Percentiles rank a stretch among this genome's conserved stretches.
Conservation (phyloP, 2,888 invertebrate genomes). For the Scotopteryx bipunctaria region DNA sequence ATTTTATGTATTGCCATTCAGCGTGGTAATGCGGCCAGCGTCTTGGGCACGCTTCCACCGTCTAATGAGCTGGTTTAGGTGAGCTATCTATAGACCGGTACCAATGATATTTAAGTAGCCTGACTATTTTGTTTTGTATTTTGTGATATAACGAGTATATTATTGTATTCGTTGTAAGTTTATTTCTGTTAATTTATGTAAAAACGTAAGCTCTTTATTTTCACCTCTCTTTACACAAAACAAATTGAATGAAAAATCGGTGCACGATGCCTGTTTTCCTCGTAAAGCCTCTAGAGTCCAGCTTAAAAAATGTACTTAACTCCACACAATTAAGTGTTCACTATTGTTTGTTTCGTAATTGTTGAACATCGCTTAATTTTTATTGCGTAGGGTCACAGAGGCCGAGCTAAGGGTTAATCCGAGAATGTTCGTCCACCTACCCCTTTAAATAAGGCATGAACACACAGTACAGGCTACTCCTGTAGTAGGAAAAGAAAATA, state of each 20-base stretch:
- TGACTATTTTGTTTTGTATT: too few relatives aligned
- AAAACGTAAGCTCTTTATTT: too few relatives aligned
- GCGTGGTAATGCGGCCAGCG: too few relatives aligned
- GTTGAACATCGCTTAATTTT: conserved; percentile 40
- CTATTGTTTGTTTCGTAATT: conserved; percentile 36
- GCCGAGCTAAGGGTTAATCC: conserved; percentile 39
- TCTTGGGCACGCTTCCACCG: too few relatives aligned
- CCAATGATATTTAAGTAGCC: too few relatives aligned
- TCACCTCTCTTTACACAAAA: neutral
- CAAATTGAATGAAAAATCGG: neutral
- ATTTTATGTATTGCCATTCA: too few relatives aligned
- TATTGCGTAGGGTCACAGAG: conserved; percentile 38
- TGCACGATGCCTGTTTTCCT: neutral
- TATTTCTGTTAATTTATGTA: too few relatives aligned
- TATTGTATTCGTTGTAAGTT: too few relatives aligned
- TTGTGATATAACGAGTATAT: too few relatives aligned
- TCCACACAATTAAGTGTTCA: conserved; percentile 36
- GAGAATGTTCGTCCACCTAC: conserved; percentile 34
- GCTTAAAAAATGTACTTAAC: conserved; percentile 28
- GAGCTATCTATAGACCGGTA: too few relatives aligned
- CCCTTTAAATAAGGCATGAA: conserved; percentile 37
- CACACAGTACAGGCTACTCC: conserved; percentile 25
- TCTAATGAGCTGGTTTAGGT: too few relatives aligned
- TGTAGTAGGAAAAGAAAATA: conserved; percentile 2
- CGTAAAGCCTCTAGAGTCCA: conserved; percentile 10